Evolutionary conservation across 2,797 vertebrate species (phyloP).

Genomic region (Sebastes wilsoni): DNA sequence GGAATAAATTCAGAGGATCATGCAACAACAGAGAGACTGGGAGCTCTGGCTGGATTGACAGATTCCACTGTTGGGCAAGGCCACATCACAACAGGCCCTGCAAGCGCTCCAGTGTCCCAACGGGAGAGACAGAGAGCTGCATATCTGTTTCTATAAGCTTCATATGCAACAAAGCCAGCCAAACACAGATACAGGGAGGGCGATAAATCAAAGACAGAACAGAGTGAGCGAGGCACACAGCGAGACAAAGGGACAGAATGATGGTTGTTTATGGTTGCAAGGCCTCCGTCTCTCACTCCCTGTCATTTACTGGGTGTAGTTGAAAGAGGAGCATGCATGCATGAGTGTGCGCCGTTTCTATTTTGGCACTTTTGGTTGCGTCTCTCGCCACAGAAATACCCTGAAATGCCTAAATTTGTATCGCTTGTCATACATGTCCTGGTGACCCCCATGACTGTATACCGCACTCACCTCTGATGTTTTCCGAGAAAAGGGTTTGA

Average conservation of each 20-base stretch:
- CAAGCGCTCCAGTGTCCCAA: slow-evolving; percentile 12
- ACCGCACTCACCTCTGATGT: slow-evolving; percentile 34
- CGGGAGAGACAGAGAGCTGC: background rate
- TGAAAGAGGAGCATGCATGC: slow-evolving; percentile 47
- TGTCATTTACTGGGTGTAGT: slow-evolving; percentile 77
- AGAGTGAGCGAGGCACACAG: slow-evolving; percentile 24
- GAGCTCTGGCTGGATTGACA: slow-evolving; percentile 38
- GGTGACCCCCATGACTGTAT: slow-evolving; percentile 12
- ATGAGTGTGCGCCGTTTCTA: slow-evolving; percentile 45
- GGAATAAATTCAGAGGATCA: slow-evolving; percentile 16
- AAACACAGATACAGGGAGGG: slow-evolving; percentile 4
- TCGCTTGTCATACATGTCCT: slow-evolving; percentile 6
- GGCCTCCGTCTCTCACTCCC: slow-evolving; percentile 60
- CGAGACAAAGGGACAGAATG: slow-evolving; percentile 58
- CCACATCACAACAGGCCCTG: slow-evolving; percentile 42
- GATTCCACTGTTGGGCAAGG: slow-evolving; percentile 46
- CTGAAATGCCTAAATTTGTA: slow-evolving; percentile 41
- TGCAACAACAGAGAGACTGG: slow-evolving; percentile 29
- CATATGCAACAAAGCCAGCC: slow-evolving; percentile 35
- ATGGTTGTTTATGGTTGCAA: slow-evolving; percentile 68
- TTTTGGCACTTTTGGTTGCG: slow-evolving; percentile 50
- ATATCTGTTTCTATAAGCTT: slow-evolving; percentile 24
- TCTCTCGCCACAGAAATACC: slow-evolving; percentile 49
- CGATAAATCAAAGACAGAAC: slow-evolving; percentile 47
- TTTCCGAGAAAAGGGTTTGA: slow-evolving; percentile 6